Conservation (phyloP, 2,888 invertebrate species). For the Scaptomyza polygonia region DNA sequence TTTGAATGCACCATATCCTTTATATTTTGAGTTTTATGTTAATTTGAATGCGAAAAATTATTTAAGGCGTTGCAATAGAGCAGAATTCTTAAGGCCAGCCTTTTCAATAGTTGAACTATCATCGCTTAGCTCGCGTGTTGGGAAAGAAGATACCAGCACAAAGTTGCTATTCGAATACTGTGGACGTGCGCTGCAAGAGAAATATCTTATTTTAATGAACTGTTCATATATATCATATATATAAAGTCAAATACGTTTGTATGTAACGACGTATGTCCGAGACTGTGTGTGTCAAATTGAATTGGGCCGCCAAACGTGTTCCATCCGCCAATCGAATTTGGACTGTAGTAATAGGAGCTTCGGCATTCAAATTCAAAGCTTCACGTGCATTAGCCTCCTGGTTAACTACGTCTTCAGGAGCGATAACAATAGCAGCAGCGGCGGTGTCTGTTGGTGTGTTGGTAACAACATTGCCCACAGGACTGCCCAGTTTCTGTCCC, state of each 20-base stretch:
- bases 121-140: conserved; percentile 93
- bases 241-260: conserved; percentile 85
- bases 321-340: conserved; percentile 95
- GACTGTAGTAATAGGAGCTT: conserved; percentile 91
- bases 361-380: conserved; percentile 88
- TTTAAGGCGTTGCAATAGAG: conserved; percentile 93
- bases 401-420: conserved; percentile 83
- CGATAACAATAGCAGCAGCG: conserved; percentile 72
- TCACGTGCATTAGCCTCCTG: conserved; percentile 88
- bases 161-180: conserved; percentile 91
- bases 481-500: conserved; percentile 94
- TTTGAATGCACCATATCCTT: conserved; percentile 45
- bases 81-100: conserved; percentile 95
- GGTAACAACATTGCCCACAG: conserved; percentile 85
- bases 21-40: conserved; percentile 15
- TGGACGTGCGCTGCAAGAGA: conserved; percentile 89
- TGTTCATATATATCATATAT: not conserved
- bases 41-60: conserved; percentile 76
- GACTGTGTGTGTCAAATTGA: conserved; percentile 96
- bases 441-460: conserved; percentile 65
- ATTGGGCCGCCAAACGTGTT: conserved; percentile 92
- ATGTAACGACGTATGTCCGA: conserved; percentile 91
- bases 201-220: not conserved
- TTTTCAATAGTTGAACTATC: conserved; percentile 90
- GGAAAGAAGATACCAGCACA: conserved; percentile 94